Evolutionary conservation across 1,140 invertebrate genomes (phyloP).

Genomic region (Bombus huntii): DNA sequence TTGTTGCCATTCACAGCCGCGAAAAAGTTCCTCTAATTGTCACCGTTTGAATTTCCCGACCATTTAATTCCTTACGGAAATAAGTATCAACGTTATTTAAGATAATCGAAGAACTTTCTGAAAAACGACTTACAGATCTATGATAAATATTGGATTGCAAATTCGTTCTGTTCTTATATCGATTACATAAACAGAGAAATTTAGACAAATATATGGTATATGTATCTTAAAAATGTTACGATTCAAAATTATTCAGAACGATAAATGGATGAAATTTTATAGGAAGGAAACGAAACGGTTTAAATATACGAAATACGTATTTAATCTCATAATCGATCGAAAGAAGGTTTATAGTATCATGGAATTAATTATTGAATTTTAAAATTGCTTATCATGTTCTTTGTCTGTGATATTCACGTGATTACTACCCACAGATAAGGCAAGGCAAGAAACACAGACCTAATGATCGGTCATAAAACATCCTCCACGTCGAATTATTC

Average conservation of each 20-base stretch:
- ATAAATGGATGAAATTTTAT: not conserved
- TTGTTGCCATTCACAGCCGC: not conserved
- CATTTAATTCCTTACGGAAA: not conserved
- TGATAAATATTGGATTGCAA: not conserved
- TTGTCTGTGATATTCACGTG: not conserved
- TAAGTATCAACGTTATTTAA: not conserved
- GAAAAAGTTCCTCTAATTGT: not conserved
- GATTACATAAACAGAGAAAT: no score
- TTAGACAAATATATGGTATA: no score
- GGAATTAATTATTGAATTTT: not conserved
- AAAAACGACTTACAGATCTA: not conserved
- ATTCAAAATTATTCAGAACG: no score
- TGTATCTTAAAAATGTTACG: not conserved
- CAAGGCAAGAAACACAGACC: not conserved
- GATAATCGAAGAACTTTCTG: not conserved
- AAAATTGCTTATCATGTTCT: not conserved
- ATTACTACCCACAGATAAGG: not conserved
- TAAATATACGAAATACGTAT: not conserved
- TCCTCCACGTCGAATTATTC: slow-evolving; percentile 14
- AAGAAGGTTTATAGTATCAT: not conserved
- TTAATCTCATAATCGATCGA: not conserved
- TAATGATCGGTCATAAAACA: not conserved
- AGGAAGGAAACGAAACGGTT: not conserved
- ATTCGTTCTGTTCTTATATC: no score
- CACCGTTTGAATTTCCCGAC: not conserved